Base-by-base conservation (phyloP, 2,113 vertebrate genomes). In the Chlorodrepanis virens region DNA sequence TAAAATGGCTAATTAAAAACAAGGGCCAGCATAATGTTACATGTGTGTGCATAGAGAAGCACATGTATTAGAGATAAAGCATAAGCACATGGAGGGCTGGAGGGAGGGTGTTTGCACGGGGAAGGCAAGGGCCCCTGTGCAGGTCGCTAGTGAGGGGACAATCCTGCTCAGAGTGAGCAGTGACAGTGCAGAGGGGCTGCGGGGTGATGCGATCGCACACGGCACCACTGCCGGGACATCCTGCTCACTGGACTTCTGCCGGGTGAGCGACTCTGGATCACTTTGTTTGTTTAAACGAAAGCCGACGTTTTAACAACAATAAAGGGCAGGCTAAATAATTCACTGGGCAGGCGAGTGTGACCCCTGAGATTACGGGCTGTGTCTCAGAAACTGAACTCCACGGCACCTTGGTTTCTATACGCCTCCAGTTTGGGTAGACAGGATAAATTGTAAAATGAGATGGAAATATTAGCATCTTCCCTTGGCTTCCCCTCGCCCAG, bases 381-480 rank as follows among this genome's bases (percentile, higher is more conserved):
- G 3, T 39, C 85, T 68, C 81, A 92, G 80, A 76, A 78, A 42
- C n/a, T 35, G 72, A 92, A 25, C 45, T 49, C 67, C 21, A 2
- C 13, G 8, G 79, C 2, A 17, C 47, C 28, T 68, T 35, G 29
- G 11, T 60, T 91, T 90, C 61, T 61, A 3, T 60, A 57, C 33
- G 49, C 10, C 24, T 12, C 6, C 29, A 22, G 56, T 61, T 81
- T 11, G 65, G 87, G 89, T 59, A 87, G 86, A 35, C 23, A 4
- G 57, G 77, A 85, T 83, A 90, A 92, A 88, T 40, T 90, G 83
- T 84, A 87, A 95, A 96, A 92, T 91, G 83, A 96, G 81, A 83
- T 74, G 82, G 92, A 92, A 81, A 86, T 91, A 95, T 94, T 89
- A 94, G 59, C 81, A 67, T 94, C 93, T 90, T 91, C 63, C 78